Percentiles rank a stretch among this genome's conserved stretches.
Evolutionary conservation across 2,888 invertebrate genomes (phyloP).

Genomic region (Ochropacha duplaris): DNA sequence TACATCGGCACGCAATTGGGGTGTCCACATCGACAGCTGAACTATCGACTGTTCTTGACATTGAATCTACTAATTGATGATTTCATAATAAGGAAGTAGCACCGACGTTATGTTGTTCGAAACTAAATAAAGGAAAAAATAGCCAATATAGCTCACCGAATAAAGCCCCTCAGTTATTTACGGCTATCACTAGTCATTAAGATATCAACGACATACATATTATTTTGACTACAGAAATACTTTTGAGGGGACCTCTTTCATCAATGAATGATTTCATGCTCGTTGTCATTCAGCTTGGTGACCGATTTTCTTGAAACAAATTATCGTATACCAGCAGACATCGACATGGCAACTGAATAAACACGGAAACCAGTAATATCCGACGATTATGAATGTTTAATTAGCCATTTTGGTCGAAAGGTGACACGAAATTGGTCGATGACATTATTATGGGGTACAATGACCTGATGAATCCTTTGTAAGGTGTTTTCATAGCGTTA

Average conservation of each 20-base stretch:
- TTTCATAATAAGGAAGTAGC: background rate
- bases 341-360: background rate
- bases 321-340: background rate
- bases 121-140: background rate
- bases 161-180: too few relatives aligned
- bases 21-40: background rate
- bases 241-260: too few relatives aligned
- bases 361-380: background rate
- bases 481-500: too few relatives aligned
- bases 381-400: background rate
- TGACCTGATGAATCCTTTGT: background rate
- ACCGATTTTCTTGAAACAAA: background rate
- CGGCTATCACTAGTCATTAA: too few relatives aligned
- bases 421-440: background rate
- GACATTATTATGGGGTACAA: background rate
- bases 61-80: background rate
- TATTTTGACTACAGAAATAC: too few relatives aligned
- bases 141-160: too few relatives aligned
- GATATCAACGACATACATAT: too few relatives aligned
- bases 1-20: slow-evolving; percentile 19
- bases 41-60: background rate
- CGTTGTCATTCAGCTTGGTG: background rate
- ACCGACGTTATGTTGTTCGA: background rate
- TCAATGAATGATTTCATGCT: too few relatives aligned
- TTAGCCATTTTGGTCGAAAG: background rate